Evolutionary conservation across 2,113 vertebrate genomes (phyloP).

Genomic region (Hemiprocne comata): DNA sequence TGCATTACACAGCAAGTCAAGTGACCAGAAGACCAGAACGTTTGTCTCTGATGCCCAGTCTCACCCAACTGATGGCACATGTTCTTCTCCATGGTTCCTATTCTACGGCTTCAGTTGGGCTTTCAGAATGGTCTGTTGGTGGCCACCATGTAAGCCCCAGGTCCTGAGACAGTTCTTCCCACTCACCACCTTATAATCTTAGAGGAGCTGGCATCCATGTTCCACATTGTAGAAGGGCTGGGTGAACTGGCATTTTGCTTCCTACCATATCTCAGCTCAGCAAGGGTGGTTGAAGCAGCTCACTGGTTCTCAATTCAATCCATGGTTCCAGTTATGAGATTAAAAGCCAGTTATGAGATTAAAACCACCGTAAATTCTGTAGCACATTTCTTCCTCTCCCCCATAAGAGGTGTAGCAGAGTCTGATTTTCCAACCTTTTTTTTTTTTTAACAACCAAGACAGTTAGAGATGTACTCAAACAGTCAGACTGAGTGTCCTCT

Average conservation of each 20-base stretch:
- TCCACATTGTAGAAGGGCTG: background rate
- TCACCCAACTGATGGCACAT: background rate
- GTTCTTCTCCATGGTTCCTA: background rate
- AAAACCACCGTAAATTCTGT: background rate
- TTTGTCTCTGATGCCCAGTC: background rate
- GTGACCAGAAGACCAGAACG: background rate
- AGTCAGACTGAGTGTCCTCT: background rate
- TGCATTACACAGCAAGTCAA: background rate
- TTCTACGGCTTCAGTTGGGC: background rate
- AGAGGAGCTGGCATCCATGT: background rate
- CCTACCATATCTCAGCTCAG: background rate
- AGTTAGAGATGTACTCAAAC: background rate
- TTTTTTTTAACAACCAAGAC: background rate
- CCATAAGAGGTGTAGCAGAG: background rate
- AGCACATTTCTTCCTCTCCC: background rate
- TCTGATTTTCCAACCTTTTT: background rate
- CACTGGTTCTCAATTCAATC: background rate
- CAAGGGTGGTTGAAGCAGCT: background rate
- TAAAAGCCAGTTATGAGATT: background rate
- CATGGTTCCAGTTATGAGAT: background rate
- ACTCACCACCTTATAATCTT: background rate
- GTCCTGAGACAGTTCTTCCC: background rate
- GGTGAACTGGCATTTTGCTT: background rate
- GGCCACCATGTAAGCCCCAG: background rate
- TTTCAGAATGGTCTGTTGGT: background rate